Percentiles rank a stretch among this genome's conserved stretches.
Conservation (phyloP, 1,140 invertebrate genomes). For the Triops longicaudatus region DNA sequence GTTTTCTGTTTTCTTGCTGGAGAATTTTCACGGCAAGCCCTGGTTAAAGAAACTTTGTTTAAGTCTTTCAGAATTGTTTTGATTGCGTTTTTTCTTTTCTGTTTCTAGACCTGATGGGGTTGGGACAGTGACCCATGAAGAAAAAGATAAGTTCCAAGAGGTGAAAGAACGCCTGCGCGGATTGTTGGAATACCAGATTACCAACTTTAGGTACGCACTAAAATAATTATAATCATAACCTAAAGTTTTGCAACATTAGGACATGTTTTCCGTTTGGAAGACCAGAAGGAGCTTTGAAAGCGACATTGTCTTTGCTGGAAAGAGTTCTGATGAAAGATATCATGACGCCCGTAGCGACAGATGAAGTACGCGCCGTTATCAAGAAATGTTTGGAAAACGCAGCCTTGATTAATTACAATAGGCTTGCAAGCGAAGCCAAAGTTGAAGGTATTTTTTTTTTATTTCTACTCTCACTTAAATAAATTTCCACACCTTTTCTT, state of each 20-base stretch:
- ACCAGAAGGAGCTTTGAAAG: slow-evolving; percentile 94
- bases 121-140: slow-evolving; percentile 92
- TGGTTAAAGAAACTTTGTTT: neutral
- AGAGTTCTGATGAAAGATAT: slow-evolving; percentile 98
- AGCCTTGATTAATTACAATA: slow-evolving; percentile 93
- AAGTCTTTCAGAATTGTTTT: neutral
- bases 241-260: slow-evolving; percentile 41
- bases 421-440: slow-evolving; percentile 92
- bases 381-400: slow-evolving; percentile 96
- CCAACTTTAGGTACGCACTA: slow-evolving; percentile 78
- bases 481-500: neutral
- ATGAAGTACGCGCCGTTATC: slow-evolving; percentile 92
- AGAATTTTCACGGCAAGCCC: neutral
- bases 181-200: slow-evolving; percentile 95
- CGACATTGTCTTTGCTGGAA: slow-evolving; percentile 89
- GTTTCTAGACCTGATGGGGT: slow-evolving; percentile 84
- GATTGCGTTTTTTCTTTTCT: slow-evolving; percentile 6
- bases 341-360: slow-evolving; percentile 89
- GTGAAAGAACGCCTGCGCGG: slow-evolving; percentile 90
- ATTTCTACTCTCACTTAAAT: slow-evolving; percentile 12
- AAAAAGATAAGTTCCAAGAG: slow-evolving; percentile 96
- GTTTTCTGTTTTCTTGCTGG: neutral
- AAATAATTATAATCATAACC: neutral
- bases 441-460: slow-evolving; percentile 70
- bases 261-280: slow-evolving; percentile 98